Evolutionary conservation across 2,113 vertebrate genomes (phyloP).

Genomic region (Proteles cristata): DNA sequence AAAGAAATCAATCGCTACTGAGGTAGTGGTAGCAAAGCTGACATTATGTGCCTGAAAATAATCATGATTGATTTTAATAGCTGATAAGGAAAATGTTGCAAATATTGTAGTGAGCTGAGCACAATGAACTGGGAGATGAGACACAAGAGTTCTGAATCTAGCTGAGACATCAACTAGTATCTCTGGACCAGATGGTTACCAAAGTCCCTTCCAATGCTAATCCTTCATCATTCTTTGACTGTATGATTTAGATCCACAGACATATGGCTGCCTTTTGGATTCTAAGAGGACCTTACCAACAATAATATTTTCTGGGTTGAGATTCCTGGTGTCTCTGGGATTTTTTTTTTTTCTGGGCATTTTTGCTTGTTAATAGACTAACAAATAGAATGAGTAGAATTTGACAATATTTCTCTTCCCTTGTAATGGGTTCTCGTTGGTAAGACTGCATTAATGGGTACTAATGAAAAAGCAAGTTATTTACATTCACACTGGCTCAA

Average conservation of each 20-base stretch:
- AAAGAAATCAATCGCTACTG: slow-evolving; percentile 50
- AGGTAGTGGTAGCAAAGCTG: slow-evolving; percentile 40
- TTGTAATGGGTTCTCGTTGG: background rate
- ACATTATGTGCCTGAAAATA: slow-evolving; percentile 48
- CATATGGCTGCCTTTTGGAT: background rate
- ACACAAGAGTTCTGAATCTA: background rate
- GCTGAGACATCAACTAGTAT: background rate
- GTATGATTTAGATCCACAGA: background rate
- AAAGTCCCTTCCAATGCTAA: background rate
- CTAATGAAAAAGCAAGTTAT: slow-evolving; percentile 33
- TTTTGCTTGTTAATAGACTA: slow-evolving; percentile 46
- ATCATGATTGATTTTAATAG: slow-evolving; percentile 47
- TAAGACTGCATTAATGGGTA: background rate
- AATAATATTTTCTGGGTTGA: slow-evolving; percentile 25
- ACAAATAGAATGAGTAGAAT: background rate
- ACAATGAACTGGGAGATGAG: background rate
- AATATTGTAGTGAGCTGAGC: background rate
- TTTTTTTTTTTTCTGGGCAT: background rate
- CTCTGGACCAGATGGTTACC: background rate
- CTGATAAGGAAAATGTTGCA: background rate
- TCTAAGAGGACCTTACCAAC: background rate
- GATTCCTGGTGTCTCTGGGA: slow-evolving; percentile 1
- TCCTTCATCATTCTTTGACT: background rate
- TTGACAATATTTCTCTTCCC: background rate
- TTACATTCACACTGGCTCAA: background rate